Base-by-base conservation (phyloP, 2,113 vertebrate species). In the Channa argus region DNA sequence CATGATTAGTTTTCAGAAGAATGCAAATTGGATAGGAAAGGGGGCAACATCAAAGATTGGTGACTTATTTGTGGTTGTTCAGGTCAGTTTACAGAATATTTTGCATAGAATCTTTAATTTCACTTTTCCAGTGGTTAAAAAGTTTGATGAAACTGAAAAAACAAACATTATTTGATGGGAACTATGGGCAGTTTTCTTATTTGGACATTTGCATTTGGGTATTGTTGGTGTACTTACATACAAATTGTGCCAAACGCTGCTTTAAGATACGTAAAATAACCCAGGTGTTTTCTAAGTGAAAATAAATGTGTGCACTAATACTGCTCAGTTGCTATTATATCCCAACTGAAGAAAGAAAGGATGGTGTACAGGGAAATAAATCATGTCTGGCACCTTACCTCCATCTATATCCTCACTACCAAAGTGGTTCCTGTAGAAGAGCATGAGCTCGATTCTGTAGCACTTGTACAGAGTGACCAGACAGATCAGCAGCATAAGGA, bases 381-480 rank as follows among this genome's bases (percentile, higher is more conserved):
- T 64, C 5, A 24, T 14, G 38, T 43, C 12, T 49, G 13, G 39
- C n/a, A 7, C 43, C 39, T 38, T 94, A 99, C 97, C 98, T 94
- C 95, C 97, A 63, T 99, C 97, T 67, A 98, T 74, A 67, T 99
- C 98, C 89, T 99, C 98, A 37, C 97, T 96, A 90, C 97, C 98
- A 82, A 99, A 99, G 93, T 99, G 97, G 90, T 96, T 98, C 86
- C 97, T 94, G 92, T 99, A 99, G 95, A 99, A 99, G 58, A 99
- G 95, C 97, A 99, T 99, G 86, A 99, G 96, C 92, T 99, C 97
- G 86, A 99, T 99, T 92, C 96, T 95, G 93, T 99, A 99, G 92
- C 97, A 99, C 87, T 99, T 99, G 94, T 98, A 99, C 77, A 98
- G 90, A 63, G 96, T 97, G 88, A 98, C 97, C 90, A 98, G 92